Base-by-base conservation (phyloP, 2,888 invertebrate genomes). In the Agelastica alni region DNA sequence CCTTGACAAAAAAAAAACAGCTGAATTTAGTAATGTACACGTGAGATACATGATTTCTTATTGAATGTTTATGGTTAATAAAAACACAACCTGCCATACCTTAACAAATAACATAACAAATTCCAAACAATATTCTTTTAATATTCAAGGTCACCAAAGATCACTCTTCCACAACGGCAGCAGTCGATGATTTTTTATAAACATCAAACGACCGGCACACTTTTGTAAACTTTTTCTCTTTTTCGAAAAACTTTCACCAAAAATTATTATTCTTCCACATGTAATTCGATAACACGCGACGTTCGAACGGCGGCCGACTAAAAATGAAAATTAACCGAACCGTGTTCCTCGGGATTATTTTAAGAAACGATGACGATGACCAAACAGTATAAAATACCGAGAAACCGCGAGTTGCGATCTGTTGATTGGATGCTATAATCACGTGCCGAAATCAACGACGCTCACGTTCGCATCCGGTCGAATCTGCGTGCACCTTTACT, bases 311-410 rank as follows among this genome's bases (percentile, higher is more conserved):
- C 49, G 41, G 17, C 43, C 14, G 14, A 18, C 26, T 39, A 26
- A 31, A 48, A 30, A 34, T 43, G 43, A 56, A 58, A n/a, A 58
- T 42, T 47, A 58, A 51, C 60, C 61, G 56, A 62, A 60, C 64
- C 61, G 32, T n/a, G n/a, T 41, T 49, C 32, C 49, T 20, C 65
- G 60, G 62, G 63, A 64, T 68, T 74, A 73, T 73, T 74, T 73
- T 72, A 68, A 71, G 73, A 71, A 69, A 64, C 66, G 69, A 71
- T 72, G 72, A 72, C 68, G 69, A 71, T 72, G 72, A 72, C 68
- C 70, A 65, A 69, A 71, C 66, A 61, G n/a, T n/a, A n/a, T n/a
- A 59, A 62, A 54, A 63, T 73, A 72, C 74, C 65, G 63, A 66
- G 73, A 73, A 74, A 60, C 54, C 61, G 61, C 62, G 58, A 34